Conservation (phyloP, 2,888 invertebrate genomes). For the Muscina levida region DNA sequence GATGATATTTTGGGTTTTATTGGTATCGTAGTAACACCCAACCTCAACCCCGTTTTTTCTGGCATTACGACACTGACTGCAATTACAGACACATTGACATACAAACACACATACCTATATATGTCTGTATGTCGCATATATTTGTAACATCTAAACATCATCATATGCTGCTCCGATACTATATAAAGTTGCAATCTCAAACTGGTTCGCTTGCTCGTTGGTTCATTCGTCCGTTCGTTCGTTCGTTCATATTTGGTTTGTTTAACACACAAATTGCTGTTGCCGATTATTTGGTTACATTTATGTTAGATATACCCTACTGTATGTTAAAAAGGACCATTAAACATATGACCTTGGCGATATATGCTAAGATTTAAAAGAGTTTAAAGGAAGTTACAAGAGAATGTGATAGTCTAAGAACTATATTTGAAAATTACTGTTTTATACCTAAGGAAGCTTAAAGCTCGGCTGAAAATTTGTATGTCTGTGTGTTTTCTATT, state of each 20-base stretch:
- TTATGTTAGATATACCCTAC: not conserved
- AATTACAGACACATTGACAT: conserved; percentile 10
- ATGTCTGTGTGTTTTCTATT: too few species aligned
- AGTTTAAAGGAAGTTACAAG: too few species aligned
- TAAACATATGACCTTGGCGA: too few species aligned
- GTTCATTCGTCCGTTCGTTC: conserved; percentile 21
- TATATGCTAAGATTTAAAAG: too few species aligned
- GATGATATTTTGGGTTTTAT: conserved; percentile 16
- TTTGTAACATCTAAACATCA: not conserved
- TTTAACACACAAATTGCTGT: not conserved
- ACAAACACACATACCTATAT: not conserved
- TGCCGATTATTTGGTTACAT: not conserved
- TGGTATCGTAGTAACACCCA: conserved; percentile 23
- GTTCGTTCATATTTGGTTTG: conserved; percentile 21
- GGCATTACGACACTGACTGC: conserved; percentile 31
- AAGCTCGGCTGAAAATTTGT: too few species aligned
- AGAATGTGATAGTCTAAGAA: too few species aligned
- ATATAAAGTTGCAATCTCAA: conserved; percentile 24
- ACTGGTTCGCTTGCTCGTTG: too few species aligned
- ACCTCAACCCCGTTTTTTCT: conserved; percentile 30
- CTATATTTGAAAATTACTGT: too few species aligned
- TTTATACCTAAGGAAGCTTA: too few species aligned
- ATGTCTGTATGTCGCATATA: not conserved
- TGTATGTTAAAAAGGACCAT: too few species aligned
- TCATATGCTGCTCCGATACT: not conserved